Base-by-base conservation (phyloP, 2,888 invertebrate species). In the Neoaliturus tenellus region DNA sequence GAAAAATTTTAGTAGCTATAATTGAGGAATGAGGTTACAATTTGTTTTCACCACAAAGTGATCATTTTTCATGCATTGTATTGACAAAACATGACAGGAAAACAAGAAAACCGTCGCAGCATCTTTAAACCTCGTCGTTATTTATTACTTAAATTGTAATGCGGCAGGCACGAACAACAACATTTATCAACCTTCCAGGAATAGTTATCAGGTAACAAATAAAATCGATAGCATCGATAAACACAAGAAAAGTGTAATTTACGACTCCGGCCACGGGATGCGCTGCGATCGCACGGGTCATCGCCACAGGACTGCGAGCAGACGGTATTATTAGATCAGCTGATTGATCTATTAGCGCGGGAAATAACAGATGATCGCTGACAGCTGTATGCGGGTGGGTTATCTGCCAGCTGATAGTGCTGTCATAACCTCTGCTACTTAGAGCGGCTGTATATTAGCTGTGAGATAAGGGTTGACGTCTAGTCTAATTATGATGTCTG, bases 291-390 rank as follows among this genome's bases (percentile, higher is more conserved):
- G 6, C 44, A 44, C 62, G 14, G 62, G 62, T 62, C 62, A 62
- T 14, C 62, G 31, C 62, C 62, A 28, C 62, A 62, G 44, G 44
- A 23, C 51, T 23, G 23, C 23, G 20, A 23, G 62, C 62, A 62
- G 62, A 62, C 62, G 4, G 62, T 62, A 62, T 62, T 62, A 51
- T 51, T 51, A 51, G 51, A 51, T 51, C 58, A 58, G 62, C 62
- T 62, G 62, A 62, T 62, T 62, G 62, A 62, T 62, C 62, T 62
- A 62, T 62, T 62, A 62, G 28, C 62, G 62, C 62, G 62, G 62
- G 62, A 62, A 31, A 1, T 4, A 62, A 28, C 62, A 62, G 20
- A 51, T 51, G 51, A 51, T 23, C 6, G 55, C 55, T 55, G 55
- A 55, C 55, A 55, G 55, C 62, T 62, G 62, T 31, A 62, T 62